Percentiles rank a stretch among this genome's conserved stretches.
Conservation (phyloP, 53 echinoderm and acorn worm genomes). For the Arbacia lixula region DNA sequence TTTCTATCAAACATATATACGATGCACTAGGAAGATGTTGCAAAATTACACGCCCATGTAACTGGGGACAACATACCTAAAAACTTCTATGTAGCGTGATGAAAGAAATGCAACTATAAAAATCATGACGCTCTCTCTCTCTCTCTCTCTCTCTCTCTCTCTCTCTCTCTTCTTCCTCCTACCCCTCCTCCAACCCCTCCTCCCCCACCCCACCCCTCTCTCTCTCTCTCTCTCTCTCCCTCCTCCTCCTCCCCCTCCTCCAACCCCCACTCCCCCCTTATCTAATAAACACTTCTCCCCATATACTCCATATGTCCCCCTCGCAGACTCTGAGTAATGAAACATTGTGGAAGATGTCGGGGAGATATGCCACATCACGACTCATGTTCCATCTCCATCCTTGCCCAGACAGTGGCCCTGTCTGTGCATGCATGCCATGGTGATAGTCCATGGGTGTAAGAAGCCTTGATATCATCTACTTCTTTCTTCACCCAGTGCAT, state of each 20-base stretch:
- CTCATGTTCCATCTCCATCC: too few relatives aligned
- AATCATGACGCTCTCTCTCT: slow-evolving; percentile 4
- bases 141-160: background rate
- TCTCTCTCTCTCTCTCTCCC: background rate
- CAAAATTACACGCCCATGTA: too few relatives aligned
- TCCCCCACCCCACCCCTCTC: background rate
- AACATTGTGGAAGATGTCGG: background rate
- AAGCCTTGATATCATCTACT: too few relatives aligned
- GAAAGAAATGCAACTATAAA: slow-evolving; percentile 18
- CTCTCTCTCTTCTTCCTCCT: background rate
- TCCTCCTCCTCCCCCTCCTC: background rate
- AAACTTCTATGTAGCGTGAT: too few relatives aligned
- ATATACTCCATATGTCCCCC: background rate
- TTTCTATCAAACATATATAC: too few relatives aligned
- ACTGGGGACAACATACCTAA: too few relatives aligned
- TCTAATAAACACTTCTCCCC: background rate
- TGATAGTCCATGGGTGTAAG: too few relatives aligned
- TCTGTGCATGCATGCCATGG: too few relatives aligned
- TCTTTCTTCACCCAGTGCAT: too few relatives aligned
- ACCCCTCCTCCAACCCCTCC: background rate
- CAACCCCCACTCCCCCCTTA: background rate
- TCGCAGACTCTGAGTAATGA: background rate
- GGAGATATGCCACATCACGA: too few relatives aligned
- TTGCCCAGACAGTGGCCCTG: too few relatives aligned
- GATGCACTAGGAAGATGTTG: too few relatives aligned